A percentile compares a stretch with the other conserved stretches of the same genome.
These are phyloP conservation scores for Calycopis cecrops DNA, from an alignment of 1,140 invertebrate genomes.

Conservation along the genomic window DNA sequence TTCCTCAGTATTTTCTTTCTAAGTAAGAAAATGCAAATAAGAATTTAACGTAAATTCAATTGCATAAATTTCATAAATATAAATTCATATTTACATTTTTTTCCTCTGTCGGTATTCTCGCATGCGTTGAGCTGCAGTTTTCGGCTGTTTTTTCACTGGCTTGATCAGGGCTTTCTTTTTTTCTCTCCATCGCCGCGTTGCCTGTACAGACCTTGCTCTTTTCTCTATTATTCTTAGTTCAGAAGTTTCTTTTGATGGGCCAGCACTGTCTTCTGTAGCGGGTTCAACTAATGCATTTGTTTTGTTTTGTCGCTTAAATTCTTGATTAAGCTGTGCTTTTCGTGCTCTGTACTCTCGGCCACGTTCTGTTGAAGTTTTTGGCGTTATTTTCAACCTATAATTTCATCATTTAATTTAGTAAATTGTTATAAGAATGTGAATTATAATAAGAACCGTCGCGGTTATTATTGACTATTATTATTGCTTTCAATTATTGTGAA, in stretches of 20 bases:
- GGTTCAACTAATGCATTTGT: slow-evolving; percentile 3
- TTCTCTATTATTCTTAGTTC: slow-evolving; percentile 15
- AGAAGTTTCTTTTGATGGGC: slow-evolving; percentile 10
- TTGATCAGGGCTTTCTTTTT: slow-evolving; percentile 23
- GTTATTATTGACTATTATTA: too few species aligned
- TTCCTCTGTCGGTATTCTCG: slow-evolving; percentile 32
- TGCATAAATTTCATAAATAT: slow-evolving; percentile 9
- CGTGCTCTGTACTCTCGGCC: slow-evolving; percentile 30
- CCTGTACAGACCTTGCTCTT: slow-evolving; percentile 18
- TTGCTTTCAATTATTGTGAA: too few species aligned
- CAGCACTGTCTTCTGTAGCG: slow-evolving; percentile 12
- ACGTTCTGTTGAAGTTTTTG: slow-evolving; percentile 32
- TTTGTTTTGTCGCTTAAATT: slow-evolving; percentile 22
- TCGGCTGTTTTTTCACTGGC: slow-evolving; percentile 24
- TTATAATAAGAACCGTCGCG: too few species aligned
- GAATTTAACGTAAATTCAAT: slow-evolving; percentile 5
- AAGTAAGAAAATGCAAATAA: slow-evolving; percentile 16
- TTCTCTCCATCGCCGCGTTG: slow-evolving; percentile 19
- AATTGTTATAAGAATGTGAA: background rate
- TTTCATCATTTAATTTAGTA: slow-evolving; percentile 16
- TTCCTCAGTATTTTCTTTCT: background rate
- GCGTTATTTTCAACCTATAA: slow-evolving; percentile 28
- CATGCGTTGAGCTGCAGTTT: slow-evolving; percentile 31
- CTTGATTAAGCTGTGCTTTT: slow-evolving; percentile 30
- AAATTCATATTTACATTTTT: slow-evolving; percentile 30